Base-by-base conservation (phyloP, 2,797 vertebrate species). In the Sebastolobus altivelis region DNA sequence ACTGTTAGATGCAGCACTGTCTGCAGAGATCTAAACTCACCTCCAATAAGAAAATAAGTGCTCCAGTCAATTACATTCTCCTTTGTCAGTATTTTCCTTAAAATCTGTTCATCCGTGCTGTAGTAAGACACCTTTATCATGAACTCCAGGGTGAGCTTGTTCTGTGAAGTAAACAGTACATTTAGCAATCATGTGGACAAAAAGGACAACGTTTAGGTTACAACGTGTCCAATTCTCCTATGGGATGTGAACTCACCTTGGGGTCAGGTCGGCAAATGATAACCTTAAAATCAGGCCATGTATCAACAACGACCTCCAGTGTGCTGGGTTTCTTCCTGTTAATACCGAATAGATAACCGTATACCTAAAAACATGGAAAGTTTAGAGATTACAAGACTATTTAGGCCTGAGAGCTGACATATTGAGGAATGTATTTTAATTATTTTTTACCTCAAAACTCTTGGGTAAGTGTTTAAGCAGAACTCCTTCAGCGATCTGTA, bases 281-380 rank as follows among this genome's bases (percentile, higher is more conserved):
- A 1, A 91, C 88, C 8, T 88, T 94, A 80, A 95, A 95, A 52
- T 89, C 87, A 0, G 93, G 93, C 94, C 94, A 95, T 0, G 68
- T 0, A 68, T 95, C 93, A 20, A 95, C 94, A 9, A 93, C 5
- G 1, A 92, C 70, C 75, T 95, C 87, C 63, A 84, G 1, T 6
- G 52, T 81, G 13, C 1, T 88, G 0, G 87, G 83, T 58, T 89
- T 94, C 35, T 79, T 88, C 72, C 90, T 89, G 65, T 94, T 94
- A 4, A 91, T 74, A 0, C 58, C 75, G 27, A 54, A 22, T 1
- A 94, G 52, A 60, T 71, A 90, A 12, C 94, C 94, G 38, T 93
- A 94, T 0, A 92, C 88, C 94, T 94, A 25, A 10, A 71, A 71
- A 79, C 20, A 80, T 1, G 6, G 12, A 16, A 5, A 0, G 55